A percentile compares a stretch with the other conserved stretches of the same genome.
phyloP scores from a whole-genome alignment of 2,113 vertebrate genomes.

The Scartelaos histophorus region DNA sequence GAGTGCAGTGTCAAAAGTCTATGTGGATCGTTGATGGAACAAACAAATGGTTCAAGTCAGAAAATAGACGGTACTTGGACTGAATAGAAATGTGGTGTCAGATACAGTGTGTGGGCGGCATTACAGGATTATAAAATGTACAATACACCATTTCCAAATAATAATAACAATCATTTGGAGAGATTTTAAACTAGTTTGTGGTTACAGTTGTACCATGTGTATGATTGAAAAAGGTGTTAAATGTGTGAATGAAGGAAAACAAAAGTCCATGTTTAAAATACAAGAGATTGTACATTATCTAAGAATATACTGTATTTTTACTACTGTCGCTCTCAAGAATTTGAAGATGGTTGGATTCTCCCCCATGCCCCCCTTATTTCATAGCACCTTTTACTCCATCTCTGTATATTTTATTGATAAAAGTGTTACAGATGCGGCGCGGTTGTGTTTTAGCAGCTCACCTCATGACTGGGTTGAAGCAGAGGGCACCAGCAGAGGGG shows the following conservation, averaged over 20 bases:
- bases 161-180: too few species aligned
- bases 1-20: neutral
- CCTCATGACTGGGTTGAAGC: conserved; percentile 24
- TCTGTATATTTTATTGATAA: conserved; percentile 59
- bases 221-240: too few species aligned
- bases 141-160: neutral
- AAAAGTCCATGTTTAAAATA: too few species aligned
- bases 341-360: neutral
- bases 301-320: neutral
- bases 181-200: too few species aligned
- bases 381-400: conserved; percentile 27
- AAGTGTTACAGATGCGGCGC: conserved; percentile 24
- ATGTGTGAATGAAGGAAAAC: too few species aligned
- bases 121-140: neutral
- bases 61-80: neutral
- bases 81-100: neutral
- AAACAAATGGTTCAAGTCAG: neutral
- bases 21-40: conserved; percentile 4
- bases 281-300: too few species aligned
- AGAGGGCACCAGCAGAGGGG: conserved; percentile 18
- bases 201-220: too few species aligned
- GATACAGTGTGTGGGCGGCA: neutral
- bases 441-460: conserved; percentile 22
- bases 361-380: conserved; percentile 20
- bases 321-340: neutral